A percentile compares a stretch with the other conserved stretches of the same genome.
Conservation (phyloP, 2,113 vertebrate genomes). For the Calidris pugnax region DNA sequence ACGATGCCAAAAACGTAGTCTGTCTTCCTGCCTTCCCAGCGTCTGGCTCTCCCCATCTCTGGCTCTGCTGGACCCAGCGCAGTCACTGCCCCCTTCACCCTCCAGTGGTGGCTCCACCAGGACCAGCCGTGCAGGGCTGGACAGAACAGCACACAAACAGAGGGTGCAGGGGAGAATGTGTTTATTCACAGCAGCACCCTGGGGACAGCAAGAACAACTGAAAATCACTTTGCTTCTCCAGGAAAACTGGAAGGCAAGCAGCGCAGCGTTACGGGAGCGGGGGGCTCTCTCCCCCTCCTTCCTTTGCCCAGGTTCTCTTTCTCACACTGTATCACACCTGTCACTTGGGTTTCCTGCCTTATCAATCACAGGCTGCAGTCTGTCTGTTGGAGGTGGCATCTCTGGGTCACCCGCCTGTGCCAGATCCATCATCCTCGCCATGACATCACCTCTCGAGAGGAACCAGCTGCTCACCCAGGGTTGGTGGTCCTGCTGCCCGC, state of each 20-base stretch:
- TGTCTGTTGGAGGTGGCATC: not conserved
- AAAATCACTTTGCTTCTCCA: not conserved
- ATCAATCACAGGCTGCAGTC: not conserved
- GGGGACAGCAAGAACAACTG: not conserved
- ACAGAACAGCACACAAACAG: not conserved
- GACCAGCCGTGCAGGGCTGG: not conserved
- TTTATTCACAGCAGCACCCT: not conserved
- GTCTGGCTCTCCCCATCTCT: not conserved
- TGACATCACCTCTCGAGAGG: fast-evolving
- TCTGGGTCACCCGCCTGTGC: not conserved
- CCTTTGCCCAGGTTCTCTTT: not conserved
- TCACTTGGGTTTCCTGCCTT: not conserved
- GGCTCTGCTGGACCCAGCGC: fast-evolving
- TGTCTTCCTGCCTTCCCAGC: fast-evolving
- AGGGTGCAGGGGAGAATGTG: not conserved
- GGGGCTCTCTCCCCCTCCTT: fast-evolving
- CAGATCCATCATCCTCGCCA: fast-evolving
- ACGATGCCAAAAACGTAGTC: fast-evolving
- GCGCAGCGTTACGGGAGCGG: fast-evolving
- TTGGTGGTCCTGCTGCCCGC: fast-evolving
- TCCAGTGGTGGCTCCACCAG: not conserved
- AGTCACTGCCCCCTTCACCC: not conserved
- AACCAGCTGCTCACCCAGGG: fast-evolving
- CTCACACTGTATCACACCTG: not conserved
- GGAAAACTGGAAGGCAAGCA: not conserved